Percentiles rank a stretch among this genome's conserved stretches.
These are phyloP conservation scores for Prunella strophiata DNA, from an alignment of 2,797 vertebrate genomes.

Conservation along the genomic window DNA sequence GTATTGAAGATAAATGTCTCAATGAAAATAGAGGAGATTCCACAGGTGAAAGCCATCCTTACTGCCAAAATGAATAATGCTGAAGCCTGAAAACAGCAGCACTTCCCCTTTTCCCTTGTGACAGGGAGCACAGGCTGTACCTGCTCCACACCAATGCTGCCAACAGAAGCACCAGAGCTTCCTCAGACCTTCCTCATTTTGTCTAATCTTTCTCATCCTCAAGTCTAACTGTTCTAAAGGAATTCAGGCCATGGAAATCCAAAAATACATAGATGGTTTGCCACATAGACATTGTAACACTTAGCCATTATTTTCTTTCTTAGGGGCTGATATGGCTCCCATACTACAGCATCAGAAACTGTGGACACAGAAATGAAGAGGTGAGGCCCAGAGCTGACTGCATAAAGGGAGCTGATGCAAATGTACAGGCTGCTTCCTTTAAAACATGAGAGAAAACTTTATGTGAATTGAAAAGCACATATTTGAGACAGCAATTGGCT, in stretches of 20 bases:
- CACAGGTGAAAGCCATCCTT: neutral
- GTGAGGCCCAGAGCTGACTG: neutral
- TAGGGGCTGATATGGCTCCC: neutral
- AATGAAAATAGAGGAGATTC: neutral
- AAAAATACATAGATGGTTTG: neutral
- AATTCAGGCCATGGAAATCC: neutral
- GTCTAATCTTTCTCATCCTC: too few species aligned
- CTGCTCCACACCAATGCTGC: rapidly evolving
- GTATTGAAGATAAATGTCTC: neutral
- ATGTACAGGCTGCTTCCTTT: neutral
- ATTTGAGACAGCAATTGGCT: neutral
- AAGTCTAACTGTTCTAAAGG: neutral
- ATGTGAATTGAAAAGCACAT: neutral
- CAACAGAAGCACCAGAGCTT: neutral
- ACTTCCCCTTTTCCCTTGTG: neutral
- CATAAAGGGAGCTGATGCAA: neutral
- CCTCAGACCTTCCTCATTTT: neutral
- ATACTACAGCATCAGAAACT: neutral
- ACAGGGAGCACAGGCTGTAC: too few species aligned
- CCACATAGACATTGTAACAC: neutral
- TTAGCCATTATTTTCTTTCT: neutral
- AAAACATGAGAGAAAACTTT: neutral
- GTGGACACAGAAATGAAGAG: neutral
- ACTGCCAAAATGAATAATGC: neutral
- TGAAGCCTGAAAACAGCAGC: neutral